Evolutionary conservation across 2,888 invertebrate species (phyloP), one percentile per base, ranked within the genome.

Genomic region (Lasioglossum figueresi): DNA sequence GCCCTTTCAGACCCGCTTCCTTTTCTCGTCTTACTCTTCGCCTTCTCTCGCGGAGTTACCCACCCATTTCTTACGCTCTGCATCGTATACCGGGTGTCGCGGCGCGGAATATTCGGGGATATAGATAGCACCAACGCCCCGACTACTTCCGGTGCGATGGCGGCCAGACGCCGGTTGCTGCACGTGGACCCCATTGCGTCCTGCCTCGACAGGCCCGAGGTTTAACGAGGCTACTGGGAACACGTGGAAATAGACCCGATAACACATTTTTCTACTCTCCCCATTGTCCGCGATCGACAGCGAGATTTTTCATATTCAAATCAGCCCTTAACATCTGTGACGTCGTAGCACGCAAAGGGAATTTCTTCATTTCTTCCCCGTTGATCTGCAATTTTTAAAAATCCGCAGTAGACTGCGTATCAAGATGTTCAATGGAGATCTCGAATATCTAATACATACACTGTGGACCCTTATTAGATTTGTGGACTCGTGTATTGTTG

Each of bases 21-120:
- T 88, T 85, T 90, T 89, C 92, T 92, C 92, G 91, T 90, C 91
- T 90, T 88, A 91, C 91, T 68, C 68, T 89, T 93, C 92, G 91
- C 88, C 90, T 92, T 89, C 92, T 91, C 92, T 90, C 88, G 88
- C 88, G 88, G 80, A 91, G 90, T 92, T 91, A 93, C 92, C 92
- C 93, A 92, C 92, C 92, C 93, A 93, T 94, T 94, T 94, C 93
- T 94, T 93, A 91, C 92, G 93, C 92, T 93, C 91, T 73, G 86
- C 88, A 56, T 56, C 76, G 88, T 90, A 88, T 92, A 93, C 90
- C 91, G 92, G 92, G 92, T 93, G 91, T 82, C 87, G 76, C 56
- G 16, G 6, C 10, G 71, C 16, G 72, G 70, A 76, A 82, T 75
- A 86, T 72, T 40, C 80, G 78, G 68, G 78, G 73, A 78, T 76